phyloP scores from a whole-genome alignment of 1,140 invertebrate species.

The Archegozetes longisetosus region DNA sequence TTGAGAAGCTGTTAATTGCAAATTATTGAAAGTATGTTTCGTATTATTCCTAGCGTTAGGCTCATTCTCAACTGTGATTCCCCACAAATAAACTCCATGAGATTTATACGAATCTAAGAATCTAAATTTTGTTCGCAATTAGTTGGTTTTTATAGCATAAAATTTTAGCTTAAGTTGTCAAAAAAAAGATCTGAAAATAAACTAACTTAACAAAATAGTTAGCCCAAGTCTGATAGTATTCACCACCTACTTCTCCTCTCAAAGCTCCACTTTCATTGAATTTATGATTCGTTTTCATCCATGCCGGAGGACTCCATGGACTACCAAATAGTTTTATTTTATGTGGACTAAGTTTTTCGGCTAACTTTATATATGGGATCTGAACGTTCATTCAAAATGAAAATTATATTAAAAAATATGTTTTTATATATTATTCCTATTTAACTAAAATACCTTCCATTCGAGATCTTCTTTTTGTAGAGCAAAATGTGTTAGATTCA shows the following conservation, averaged over 20 bases:
- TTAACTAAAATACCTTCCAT: constrained; percentile 37
- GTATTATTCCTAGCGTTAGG: constrained; percentile 33
- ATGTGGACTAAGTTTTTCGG: constrained; percentile 29
- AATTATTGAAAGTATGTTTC: constrained; percentile 44
- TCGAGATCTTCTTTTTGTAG: constrained; percentile 45
- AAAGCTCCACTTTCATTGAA: constrained; percentile 39
- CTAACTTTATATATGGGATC: constrained; percentile 46
- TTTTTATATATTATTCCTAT: background rate
- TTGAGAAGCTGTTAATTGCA: constrained; percentile 49
- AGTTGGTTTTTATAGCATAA: background rate
- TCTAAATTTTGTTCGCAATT: constrained; percentile 24
- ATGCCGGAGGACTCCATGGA: no score
- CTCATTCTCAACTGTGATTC: constrained; percentile 44
- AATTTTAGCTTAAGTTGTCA: constrained; percentile 35
- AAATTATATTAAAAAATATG: background rate
- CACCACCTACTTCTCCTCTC: constrained; percentile 33
- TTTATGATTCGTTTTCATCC: constrained; percentile 58
- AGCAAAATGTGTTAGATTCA: constrained; percentile 44
- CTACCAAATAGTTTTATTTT: constrained; percentile 43
- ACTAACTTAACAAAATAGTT: no score
- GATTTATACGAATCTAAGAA: constrained; percentile 42
- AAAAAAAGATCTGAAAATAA: constrained; percentile 61
- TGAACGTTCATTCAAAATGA: no score
- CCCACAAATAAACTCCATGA: constrained; percentile 40
- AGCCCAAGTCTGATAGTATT: no score